Evolutionary conservation across 1,140 invertebrate species (phyloP), one percentile per base, ranked within the genome.

Genomic region (Goniozus legneri): DNA sequence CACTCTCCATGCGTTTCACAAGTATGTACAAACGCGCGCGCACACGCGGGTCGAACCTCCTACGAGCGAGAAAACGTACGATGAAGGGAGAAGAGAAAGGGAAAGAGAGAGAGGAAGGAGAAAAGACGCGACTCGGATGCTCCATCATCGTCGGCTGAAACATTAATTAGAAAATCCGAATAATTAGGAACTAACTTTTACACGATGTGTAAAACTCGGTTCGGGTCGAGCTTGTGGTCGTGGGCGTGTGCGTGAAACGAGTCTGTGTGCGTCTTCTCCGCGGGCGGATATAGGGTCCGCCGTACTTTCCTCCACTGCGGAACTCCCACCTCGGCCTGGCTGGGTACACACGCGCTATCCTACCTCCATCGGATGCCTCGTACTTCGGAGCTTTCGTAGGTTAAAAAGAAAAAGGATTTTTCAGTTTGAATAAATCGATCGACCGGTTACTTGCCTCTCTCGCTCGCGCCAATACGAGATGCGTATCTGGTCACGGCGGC

Each of bases 121-220:
- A 38, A 62, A 67, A 61, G 64, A 60, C 56, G 50, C 51, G 58
- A 53, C 47, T 47, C 46, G 45, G 50, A 54, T 58, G 62, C 55
- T 67, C 68, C 62, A 71, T 71, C 64, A 68, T 68, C 51, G 67
- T 71, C 57, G 63, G 57, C 48, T 60, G 63, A 61, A 67, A 65
- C 67, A 64, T 71, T 74, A 74, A 74, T 74, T 72, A 73, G 69
- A 72, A 74, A 72, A 74, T 71, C 69, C 65, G 67, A 74, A 73
- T 74, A 74, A 74, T 73, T 71, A 73, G 69, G 66, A 73, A 71
- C 65, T 69, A 69, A 67, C 67, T 69, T 69, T 67, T 64, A 63
- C 61, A 54, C 56, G 56, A 58, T 57, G 57, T 55, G 57, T 59
- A 59, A 59, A 59, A 58, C 57, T 54, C 56, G 50, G 50, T 40